Percentiles rank a stretch among this genome's conserved stretches.
phyloP scores from a whole-genome alignment of 1,140 invertebrate genomes.

The Liolophura sinensis region DNA sequence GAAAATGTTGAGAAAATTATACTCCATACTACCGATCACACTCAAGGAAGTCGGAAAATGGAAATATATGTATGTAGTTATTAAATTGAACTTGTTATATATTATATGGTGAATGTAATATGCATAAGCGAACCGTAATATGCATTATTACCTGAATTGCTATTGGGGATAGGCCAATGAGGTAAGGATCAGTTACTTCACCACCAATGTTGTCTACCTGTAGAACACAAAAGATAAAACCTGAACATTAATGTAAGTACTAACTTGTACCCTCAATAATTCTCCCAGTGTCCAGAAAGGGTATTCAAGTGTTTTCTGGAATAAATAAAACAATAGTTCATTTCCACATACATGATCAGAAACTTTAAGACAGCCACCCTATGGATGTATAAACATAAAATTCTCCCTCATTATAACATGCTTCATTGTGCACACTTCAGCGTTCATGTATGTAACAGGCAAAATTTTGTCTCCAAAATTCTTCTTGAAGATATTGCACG shows the following conservation, averaged over 20 bases:
- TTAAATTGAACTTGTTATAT: conserved; percentile 1
- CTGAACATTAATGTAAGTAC: no score
- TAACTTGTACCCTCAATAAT: background rate
- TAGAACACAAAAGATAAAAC: conserved; percentile 9
- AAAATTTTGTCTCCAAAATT: no score
- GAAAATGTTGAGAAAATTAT: no score
- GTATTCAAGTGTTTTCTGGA: background rate
- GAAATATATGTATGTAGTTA: background rate
- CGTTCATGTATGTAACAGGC: no score
- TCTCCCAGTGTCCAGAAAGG: background rate
- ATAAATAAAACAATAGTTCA: conserved; percentile 3
- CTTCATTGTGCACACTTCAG: no score
- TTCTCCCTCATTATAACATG: no score
- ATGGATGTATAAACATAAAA: no score
- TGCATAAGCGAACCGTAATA: conserved; percentile 1
- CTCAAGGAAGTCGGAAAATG: background rate
- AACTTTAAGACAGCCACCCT: no score
- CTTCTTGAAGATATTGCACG: no score
- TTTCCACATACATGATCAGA: background rate
- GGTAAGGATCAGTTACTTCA: conserved; percentile 45
- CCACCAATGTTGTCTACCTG: conserved; percentile 21
- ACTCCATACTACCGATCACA: no score
- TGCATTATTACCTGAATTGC: conserved; percentile 37
- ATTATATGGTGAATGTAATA: conserved; percentile 1
- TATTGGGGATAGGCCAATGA: conserved; percentile 38